phyloP scores from a whole-genome alignment of 2,113 vertebrate genomes.

The Octodon degus region DNA sequence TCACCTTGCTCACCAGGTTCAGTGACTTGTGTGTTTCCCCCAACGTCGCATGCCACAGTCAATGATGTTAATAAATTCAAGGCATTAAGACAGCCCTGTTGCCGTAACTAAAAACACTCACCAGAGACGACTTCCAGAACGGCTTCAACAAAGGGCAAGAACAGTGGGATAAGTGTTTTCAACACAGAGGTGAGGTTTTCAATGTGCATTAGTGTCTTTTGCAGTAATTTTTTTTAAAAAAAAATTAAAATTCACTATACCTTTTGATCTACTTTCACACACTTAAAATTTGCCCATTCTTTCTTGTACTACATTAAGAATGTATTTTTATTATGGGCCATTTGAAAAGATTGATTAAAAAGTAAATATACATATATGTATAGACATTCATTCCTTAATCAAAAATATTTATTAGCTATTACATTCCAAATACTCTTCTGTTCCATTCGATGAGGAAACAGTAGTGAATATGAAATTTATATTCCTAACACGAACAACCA shows the following conservation, averaged over 20 bases:
- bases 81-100: background rate
- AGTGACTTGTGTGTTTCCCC: background rate
- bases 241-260: background rate
- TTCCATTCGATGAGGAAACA: background rate
- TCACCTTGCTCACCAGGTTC: background rate
- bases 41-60: background rate
- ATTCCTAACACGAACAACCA: slow-evolving; percentile 32
- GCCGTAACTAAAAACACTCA: background rate
- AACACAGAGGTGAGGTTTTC: background rate
- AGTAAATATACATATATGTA: background rate
- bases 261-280: background rate
- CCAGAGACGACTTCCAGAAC: background rate
- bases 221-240: background rate
- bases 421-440: background rate
- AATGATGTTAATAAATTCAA: background rate
- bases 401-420: slow-evolving; percentile 29
- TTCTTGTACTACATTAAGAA: background rate
- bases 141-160: background rate
- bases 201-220: background rate
- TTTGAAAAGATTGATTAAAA: slow-evolving; percentile 30
- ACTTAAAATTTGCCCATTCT: background rate
- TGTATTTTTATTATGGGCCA: slow-evolving; percentile 40
- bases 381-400: background rate
- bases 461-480: background rate
- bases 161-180: background rate